These are phyloP conservation scores for Conus betulinus DNA, from an alignment of 1,140 invertebrate species.

Conservation along the genomic window DNA sequence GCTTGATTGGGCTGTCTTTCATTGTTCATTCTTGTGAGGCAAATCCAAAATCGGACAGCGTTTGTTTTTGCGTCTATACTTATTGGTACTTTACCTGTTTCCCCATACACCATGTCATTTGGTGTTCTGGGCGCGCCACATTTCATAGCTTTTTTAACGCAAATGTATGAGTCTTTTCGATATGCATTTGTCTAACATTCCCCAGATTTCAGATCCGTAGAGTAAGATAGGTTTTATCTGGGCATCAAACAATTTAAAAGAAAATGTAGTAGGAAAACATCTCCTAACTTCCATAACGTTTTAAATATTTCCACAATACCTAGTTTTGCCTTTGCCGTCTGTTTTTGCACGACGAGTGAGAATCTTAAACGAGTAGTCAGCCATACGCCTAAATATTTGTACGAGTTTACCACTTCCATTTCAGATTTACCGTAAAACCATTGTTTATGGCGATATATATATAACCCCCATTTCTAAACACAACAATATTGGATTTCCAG, in stretches of 20 bases:
- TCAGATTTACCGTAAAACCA: not conserved
- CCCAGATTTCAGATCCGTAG: conserved; percentile 5
- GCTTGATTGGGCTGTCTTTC: too few relatives aligned
- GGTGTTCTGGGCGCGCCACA: too few relatives aligned
- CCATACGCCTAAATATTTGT: not conserved
- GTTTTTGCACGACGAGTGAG: not conserved
- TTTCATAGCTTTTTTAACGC: too few relatives aligned
- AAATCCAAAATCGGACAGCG: too few relatives aligned
- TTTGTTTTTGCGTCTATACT: too few relatives aligned
- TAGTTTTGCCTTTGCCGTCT: not conserved
- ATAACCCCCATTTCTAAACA: not conserved
- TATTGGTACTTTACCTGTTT: too few relatives aligned
- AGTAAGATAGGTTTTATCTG: not conserved
- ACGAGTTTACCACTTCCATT: not conserved
- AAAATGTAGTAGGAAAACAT: not conserved
- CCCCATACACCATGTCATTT: too few relatives aligned
- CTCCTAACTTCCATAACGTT: not conserved
- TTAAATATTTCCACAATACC: not conserved
- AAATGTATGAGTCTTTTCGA: too few relatives aligned
- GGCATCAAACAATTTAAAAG: not conserved
- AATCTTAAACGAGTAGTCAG: not conserved
- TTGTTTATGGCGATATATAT: not conserved
- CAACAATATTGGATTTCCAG: not conserved
- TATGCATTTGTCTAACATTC: not conserved
- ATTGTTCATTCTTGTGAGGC: too few relatives aligned